Conservation (phyloP, 2,797 vertebrate genomes). For the Dendrocincla tyrannina region DNA sequence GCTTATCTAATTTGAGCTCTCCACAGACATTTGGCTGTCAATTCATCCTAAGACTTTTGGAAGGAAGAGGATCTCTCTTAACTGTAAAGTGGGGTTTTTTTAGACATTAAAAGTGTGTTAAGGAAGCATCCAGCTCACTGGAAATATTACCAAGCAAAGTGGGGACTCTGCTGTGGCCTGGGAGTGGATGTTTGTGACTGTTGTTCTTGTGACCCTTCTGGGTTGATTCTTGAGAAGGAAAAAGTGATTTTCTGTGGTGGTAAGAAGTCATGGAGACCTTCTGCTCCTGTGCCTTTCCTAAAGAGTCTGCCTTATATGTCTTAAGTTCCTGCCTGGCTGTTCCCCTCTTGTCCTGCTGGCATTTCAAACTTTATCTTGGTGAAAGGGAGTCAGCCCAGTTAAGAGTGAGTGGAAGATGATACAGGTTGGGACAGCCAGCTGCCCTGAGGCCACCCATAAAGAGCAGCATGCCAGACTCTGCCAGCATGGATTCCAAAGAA, state of each 20-base stretch:
- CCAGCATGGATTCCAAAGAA: not conserved
- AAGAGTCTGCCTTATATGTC: not conserved
- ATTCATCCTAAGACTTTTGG: constrained; percentile 20
- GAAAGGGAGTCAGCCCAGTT: not conserved
- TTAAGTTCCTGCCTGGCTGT: not conserved
- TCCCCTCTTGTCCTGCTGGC: not conserved
- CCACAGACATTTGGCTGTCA: constrained; percentile 45
- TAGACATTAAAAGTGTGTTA: not conserved
- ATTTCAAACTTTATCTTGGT: not conserved
- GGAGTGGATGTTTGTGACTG: not conserved
- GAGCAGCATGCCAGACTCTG: not conserved
- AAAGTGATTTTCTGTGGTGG: not conserved
- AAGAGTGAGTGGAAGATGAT: not conserved
- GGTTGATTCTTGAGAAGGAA: not conserved
- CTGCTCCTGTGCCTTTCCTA: not conserved
- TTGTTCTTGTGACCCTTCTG: not conserved
- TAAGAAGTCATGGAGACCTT: not conserved
- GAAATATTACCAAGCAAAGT: not conserved
- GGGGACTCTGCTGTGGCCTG: not conserved
- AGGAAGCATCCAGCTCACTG: not conserved
- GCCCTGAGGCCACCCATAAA: not conserved
- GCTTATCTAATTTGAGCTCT: constrained; percentile 52
- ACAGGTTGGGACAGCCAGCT: not conserved
- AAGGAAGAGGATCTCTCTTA: constrained; percentile 39
- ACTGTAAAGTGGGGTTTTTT: not conserved